Evolutionary conservation across 2,888 invertebrate genomes (phyloP), one percentile per base, ranked within the genome.

Genomic region (Acanthoscelides obtectus): DNA sequence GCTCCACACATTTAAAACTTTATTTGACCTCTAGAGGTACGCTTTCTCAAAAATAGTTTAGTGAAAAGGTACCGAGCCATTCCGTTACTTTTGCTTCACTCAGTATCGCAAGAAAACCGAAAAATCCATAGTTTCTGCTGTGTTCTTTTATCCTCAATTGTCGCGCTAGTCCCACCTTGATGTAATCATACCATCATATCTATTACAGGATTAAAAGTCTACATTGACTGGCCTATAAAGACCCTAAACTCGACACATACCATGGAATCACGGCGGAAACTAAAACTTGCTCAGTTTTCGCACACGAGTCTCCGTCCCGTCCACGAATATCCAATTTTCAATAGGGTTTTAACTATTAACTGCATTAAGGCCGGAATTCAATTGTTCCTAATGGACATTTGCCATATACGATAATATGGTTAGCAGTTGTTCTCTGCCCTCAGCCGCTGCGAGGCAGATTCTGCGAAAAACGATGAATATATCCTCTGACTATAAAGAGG

Each of bases 261-360:
- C 45, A 12, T 12, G 45, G 3, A 45, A 45, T 45, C 45, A 17
- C 45, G 17, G 45, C 45, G 45, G 45, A 74, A 75, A 76, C 76
- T 76, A 76, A 76, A 76, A 76, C 76, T 76, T 76, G 72, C 72
- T 78, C 5, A 45, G 45, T 45, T 45, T 45, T 45, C 45, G 45
- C 45, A 45, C 45, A 45, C 45, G 45, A 45, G 1, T 45, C 45
- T 6, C 45, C 45, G 75, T 77, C 75, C 45, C 45, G 75, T 77
- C 75, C 12, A 75, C 76, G 80, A 78, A 80, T 79, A 81, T 83
- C 81, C 82, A 82, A 83, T 83, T 83, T 83, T 81, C 82, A 80
- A 83, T 82, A 81, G 80, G 81, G 82, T 82, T 83, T 82, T 80
- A 82, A 83, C 83, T 83, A 82, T 83, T 83, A 83, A 83, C 83